phyloP scores from a whole-genome alignment of 2,888 invertebrate genomes.

The Pilophorus perplexus region DNA sequence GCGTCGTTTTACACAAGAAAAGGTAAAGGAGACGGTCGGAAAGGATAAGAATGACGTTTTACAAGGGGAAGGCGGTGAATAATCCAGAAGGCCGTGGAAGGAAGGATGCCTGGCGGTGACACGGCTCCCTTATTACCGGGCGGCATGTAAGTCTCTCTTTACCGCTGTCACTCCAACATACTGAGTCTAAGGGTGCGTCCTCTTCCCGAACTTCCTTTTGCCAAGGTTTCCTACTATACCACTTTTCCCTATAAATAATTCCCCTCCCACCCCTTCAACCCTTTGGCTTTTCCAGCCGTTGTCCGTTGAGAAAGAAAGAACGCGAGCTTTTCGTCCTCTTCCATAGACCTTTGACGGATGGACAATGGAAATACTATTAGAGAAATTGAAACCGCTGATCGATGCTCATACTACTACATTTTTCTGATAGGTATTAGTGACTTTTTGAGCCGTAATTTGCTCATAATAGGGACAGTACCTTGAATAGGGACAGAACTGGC shows the following conservation, averaged over 20 bases:
- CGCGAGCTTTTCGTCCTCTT: constrained; percentile 25
- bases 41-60: constrained; percentile 35
- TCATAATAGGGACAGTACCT: no score
- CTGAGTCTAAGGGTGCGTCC: constrained; percentile 27
- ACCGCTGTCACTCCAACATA: constrained; percentile 41
- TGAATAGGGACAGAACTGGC: no score
- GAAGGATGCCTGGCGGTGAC: constrained; percentile 40
- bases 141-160: constrained; percentile 40
- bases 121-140: constrained; percentile 36
- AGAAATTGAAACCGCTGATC: no score
- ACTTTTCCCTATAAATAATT: constrained; percentile 24
- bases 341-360: no score
- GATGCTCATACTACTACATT: no score
- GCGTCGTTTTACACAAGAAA: constrained; percentile 27
- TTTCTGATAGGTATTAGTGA: no score
- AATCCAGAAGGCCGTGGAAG: constrained; percentile 27
- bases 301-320: background rate
- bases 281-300: background rate
- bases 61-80: constrained; percentile 39
- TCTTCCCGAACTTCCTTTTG: constrained; percentile 12
- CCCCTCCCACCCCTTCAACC: constrained; percentile 18
- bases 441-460: no score
- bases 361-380: no score
- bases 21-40: constrained; percentile 14
- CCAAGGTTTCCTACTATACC: background rate